Percentiles rank a stretch among this genome's conserved stretches.
Evolutionary conservation across 2,797 vertebrate species (phyloP).

Genomic region (Etheostoma nigrum): DNA sequence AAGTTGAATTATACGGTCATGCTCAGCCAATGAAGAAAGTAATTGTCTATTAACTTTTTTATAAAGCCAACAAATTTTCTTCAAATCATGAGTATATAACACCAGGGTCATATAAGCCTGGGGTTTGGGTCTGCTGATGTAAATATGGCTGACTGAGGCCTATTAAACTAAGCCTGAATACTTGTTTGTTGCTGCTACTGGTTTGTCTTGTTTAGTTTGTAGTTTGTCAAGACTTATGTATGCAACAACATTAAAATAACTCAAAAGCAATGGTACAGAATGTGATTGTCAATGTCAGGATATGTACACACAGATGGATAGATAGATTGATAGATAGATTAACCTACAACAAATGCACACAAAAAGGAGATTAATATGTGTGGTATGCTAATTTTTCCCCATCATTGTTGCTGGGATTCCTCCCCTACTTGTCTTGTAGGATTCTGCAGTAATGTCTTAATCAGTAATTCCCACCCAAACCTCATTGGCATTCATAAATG

Average conservation of each 20-base stretch:
- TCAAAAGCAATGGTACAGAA: neutral
- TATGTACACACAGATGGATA: neutral
- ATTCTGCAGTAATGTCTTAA: slow-evolving; percentile 46
- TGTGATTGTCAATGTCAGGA: neutral
- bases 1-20: slow-evolving; percentile 13
- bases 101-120: slow-evolving; percentile 37
- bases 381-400: slow-evolving; percentile 44
- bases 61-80: slow-evolving; percentile 8
- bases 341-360: neutral
- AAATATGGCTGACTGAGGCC: neutral
- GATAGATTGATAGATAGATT: neutral
- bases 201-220: neutral
- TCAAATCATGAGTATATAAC: slow-evolving; percentile 28
- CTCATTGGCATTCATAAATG: slow-evolving; percentile 20
- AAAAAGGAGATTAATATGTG: slow-evolving; percentile 41
- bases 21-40: slow-evolving; percentile 20
- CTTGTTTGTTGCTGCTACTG: neutral
- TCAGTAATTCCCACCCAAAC: slow-evolving; percentile 40
- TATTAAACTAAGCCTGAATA: slow-evolving; percentile 23
- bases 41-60: slow-evolving; percentile 8
- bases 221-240: slow-evolving; percentile 2
- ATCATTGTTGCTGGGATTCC: slow-evolving; percentile 52
- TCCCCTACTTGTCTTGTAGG: slow-evolving; percentile 41
- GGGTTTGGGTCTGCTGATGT: slow-evolving; percentile 50
- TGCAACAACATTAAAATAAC: neutral